These are phyloP conservation scores for Fabriciana adippe DNA, from an alignment of 2,888 invertebrate species.

Conservation along the genomic window DNA sequence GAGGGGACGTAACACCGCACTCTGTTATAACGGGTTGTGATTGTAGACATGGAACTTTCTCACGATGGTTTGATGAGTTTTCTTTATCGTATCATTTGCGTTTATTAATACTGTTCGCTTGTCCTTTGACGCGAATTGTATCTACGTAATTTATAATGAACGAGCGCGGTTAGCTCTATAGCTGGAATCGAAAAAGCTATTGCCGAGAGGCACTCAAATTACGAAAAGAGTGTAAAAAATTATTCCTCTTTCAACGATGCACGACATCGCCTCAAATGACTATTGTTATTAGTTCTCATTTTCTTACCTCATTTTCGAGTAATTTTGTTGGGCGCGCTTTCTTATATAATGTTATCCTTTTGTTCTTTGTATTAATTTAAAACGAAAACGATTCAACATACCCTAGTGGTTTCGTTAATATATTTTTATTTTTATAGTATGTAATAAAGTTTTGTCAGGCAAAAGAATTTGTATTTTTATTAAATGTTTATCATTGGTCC, in stretches of 20 bases:
- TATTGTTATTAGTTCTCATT: conserved; percentile 39
- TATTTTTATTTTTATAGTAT: neutral
- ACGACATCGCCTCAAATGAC: conserved; percentile 26
- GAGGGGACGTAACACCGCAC: conserved; percentile 30
- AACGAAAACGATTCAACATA: conserved; percentile 3
- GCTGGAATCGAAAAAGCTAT: conserved; percentile 27
- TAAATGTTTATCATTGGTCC: no score
- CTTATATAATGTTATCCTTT: conserved; percentile 24
- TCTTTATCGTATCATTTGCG: conserved; percentile 39
- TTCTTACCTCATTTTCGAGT: conserved; percentile 34
- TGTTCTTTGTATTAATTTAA: conserved; percentile 18
- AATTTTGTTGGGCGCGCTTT: conserved; percentile 31
- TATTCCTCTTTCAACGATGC: conserved; percentile 28
- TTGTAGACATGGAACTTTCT: conserved; percentile 46
- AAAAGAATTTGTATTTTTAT: no score
- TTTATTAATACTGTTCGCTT: conserved; percentile 52
- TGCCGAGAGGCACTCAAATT: conserved; percentile 52
- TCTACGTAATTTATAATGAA: conserved; percentile 48
- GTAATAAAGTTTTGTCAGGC: no score
- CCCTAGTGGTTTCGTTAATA: neutral
- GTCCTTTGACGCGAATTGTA: conserved; percentile 47
- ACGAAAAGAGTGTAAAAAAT: conserved; percentile 52
- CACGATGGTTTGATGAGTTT: conserved; percentile 36
- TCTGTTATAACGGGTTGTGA: conserved; percentile 49
- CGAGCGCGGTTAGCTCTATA: conserved; percentile 45